phyloP scores from a whole-genome alignment of 2,113 vertebrate species.

The Channa argus region DNA sequence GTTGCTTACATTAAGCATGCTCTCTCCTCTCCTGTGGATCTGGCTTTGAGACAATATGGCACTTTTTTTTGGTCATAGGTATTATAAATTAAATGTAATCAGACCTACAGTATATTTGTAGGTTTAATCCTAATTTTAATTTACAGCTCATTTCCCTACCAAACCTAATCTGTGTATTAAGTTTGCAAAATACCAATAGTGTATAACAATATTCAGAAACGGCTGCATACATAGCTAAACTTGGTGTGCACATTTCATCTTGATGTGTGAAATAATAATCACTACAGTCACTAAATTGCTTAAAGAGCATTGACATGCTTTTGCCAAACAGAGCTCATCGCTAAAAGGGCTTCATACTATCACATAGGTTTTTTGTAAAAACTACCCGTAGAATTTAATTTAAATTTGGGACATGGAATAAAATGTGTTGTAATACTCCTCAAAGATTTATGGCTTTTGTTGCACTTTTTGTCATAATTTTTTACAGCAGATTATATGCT shows the following conservation, averaged over 20 bases:
- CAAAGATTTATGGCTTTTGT: constrained; percentile 21
- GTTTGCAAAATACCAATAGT: constrained; percentile 25
- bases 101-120: constrained; percentile 57
- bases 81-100: constrained; percentile 54
- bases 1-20: constrained; percentile 76
- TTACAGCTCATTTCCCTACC: constrained; percentile 29
- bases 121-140: constrained; percentile 41
- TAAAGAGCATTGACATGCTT: constrained; percentile 41
- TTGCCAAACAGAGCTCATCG: constrained; percentile 43
- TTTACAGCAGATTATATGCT: too few relatives aligned
- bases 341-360: constrained; percentile 28
- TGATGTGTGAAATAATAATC: constrained; percentile 35
- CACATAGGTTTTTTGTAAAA: not conserved
- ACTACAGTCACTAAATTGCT: constrained; percentile 31
- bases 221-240: constrained; percentile 19
- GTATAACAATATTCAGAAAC: constrained; percentile 36
- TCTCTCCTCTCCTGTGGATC: constrained; percentile 53
- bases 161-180: constrained; percentile 31
- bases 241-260: constrained; percentile 51
- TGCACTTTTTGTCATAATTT: too few relatives aligned
- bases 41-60: constrained; percentile 43
- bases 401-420: constrained; percentile 1
- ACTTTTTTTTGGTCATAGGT: constrained; percentile 66
- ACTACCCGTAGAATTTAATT: too few relatives aligned
- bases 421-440: constrained; percentile 8